These are phyloP conservation scores for Macrotrachela quadricornifera DNA, from an alignment of 1,140 invertebrate genomes.

Conservation along the genomic window DNA sequence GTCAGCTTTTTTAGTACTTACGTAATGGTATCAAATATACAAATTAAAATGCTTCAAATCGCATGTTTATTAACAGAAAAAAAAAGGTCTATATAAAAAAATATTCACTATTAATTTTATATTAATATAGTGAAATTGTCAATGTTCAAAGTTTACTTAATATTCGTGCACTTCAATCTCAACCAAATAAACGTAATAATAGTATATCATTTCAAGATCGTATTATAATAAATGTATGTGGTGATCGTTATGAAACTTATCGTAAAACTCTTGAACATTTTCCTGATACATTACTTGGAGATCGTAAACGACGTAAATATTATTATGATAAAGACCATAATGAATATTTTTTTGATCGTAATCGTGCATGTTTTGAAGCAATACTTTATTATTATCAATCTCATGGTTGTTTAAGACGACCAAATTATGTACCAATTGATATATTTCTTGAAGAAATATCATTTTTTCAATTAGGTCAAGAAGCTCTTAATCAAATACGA, in stretches of 20 bases:
- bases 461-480: constrained; percentile 18
- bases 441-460: constrained; percentile 26
- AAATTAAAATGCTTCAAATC: too few species aligned
- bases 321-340: not conserved
- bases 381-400: not conserved
- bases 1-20: too few species aligned
- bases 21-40: too few species aligned
- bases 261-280: not conserved
- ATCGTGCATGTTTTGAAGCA: not conserved
- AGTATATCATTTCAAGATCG: too few species aligned
- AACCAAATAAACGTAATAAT: too few species aligned
- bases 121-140: too few species aligned
- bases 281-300: not conserved
- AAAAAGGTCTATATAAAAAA: too few species aligned
- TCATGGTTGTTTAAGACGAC: constrained; percentile 21
- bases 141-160: too few species aligned
- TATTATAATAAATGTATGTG: not conserved
- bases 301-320: not conserved
- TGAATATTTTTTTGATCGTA: not conserved
- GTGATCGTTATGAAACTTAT: not conserved
- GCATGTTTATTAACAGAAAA: too few species aligned
- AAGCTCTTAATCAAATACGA: too few species aligned
- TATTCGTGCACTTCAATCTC: too few species aligned
- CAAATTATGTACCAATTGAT: constrained; percentile 25
- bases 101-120: too few species aligned